phyloP scores from a whole-genome alignment of 2,888 invertebrate genomes.

The Phalangium opilio region DNA sequence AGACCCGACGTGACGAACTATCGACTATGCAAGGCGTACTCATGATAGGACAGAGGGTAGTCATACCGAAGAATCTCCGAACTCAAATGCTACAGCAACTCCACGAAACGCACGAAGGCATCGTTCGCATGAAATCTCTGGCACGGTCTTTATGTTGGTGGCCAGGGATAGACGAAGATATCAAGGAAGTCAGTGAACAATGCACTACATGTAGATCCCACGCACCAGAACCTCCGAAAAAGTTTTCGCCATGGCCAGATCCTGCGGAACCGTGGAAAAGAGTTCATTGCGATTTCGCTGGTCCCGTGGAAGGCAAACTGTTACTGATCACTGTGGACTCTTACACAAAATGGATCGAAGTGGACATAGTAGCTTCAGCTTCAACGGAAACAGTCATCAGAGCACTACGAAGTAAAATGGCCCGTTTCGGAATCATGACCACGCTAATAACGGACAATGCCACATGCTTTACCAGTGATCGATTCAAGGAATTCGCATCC shows the following conservation, averaged over 20 bases:
- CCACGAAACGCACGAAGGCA: no score
- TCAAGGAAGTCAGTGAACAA: conserved; percentile 14
- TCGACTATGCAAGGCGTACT: conserved; percentile 17
- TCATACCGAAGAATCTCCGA: conserved; percentile 19
- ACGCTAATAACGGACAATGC: conserved; percentile 27
- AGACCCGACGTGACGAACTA: conserved; percentile 11
- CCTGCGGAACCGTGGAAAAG: no score
- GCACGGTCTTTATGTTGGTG: conserved; percentile 25
- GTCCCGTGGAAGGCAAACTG: no score
- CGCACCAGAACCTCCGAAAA: conserved; percentile 5
- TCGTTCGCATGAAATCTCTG: conserved; percentile 23
- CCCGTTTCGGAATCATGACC: no score
- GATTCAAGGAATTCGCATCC: conserved; percentile 21
- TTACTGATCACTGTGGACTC: conserved; percentile 32
- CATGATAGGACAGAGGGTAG: no score
- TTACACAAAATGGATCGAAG: conserved; percentile 33
- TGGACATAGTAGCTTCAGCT: no score
- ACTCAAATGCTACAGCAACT: no score
- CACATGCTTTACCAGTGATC: conserved; percentile 22
- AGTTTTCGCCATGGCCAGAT: conserved; percentile 3
- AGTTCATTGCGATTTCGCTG: no score
- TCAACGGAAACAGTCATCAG: conserved; percentile 17
- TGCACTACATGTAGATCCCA: conserved; percentile 19
- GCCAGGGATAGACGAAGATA: conserved; percentile 20
- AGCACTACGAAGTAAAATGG: conserved; percentile 19